Evolutionary conservation across 2,797 vertebrate genomes (phyloP).

Genomic region (Sebastes cheni): DNA sequence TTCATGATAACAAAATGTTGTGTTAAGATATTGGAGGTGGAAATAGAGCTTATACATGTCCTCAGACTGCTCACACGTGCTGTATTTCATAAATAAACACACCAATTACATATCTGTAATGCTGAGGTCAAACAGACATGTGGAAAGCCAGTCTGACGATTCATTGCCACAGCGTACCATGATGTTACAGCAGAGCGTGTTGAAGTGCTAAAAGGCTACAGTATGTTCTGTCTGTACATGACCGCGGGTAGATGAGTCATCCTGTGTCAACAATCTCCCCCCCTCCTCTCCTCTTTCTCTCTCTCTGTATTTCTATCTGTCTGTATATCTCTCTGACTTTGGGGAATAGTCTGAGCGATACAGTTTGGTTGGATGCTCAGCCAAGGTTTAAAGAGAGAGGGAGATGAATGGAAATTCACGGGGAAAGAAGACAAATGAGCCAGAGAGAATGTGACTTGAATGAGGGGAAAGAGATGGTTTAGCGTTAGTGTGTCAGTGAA

Average conservation of each 20-base stretch:
- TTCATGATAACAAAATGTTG: background rate
- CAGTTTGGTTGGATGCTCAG: background rate
- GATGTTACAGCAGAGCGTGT: constrained; percentile 14
- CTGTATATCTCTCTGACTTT: constrained; percentile 2
- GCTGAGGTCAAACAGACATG: background rate
- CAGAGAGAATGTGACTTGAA: background rate
- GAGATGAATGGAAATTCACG: background rate
- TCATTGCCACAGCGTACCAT: background rate
- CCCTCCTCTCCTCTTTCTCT: background rate
- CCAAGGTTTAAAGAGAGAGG: background rate
- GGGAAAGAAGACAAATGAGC: background rate
- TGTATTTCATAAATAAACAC: background rate
- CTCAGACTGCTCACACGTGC: background rate
- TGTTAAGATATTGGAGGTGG: background rate
- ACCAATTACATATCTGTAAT: background rate
- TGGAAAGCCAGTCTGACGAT: constrained; percentile 1
- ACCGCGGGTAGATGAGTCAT: constrained; percentile 58
- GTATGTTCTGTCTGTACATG: constrained; percentile 59
- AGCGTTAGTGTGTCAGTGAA: constrained; percentile 9
- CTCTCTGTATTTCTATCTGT: background rate
- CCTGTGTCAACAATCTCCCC: constrained; percentile 36
- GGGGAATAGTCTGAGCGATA: background rate
- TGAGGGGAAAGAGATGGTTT: background rate
- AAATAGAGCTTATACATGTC: background rate
- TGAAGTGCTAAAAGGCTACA: constrained; percentile 14